phyloP scores from a whole-genome alignment of 2,113 vertebrate genomes.

The Malurus elegans region DNA sequence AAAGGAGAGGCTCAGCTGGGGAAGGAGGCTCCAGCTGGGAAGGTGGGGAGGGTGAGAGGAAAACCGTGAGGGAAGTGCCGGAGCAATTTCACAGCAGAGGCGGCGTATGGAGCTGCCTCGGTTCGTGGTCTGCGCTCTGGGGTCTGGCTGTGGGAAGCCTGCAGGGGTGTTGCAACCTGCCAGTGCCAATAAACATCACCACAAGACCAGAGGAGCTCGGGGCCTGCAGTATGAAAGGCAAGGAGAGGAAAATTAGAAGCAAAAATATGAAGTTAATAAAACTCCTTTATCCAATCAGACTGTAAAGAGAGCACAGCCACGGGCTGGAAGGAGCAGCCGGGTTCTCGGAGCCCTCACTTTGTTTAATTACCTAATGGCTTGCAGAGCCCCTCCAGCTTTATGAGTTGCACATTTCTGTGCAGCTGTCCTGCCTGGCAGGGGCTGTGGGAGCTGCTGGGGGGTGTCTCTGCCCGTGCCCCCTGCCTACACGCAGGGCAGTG shows the following conservation, averaged over 20 bases:
- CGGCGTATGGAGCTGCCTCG: conserved; percentile 24
- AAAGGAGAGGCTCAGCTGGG: neutral
- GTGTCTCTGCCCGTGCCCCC: neutral
- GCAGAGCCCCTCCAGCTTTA: conserved; percentile 64
- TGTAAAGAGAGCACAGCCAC: conserved; percentile 48
- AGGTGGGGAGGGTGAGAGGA: neutral
- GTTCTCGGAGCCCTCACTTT: conserved; percentile 49
- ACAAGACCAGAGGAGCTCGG: conserved; percentile 40
- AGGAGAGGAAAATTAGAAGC: conserved; percentile 69
- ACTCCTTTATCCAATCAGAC: conserved; percentile 73
- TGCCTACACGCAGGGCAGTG: neutral
- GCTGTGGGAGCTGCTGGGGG: neutral
- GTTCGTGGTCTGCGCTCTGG: conserved; percentile 55
- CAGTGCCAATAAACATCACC: conserved; percentile 68
- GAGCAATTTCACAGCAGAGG: conserved; percentile 57
- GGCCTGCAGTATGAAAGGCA: conserved; percentile 65
- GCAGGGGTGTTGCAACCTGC: conserved; percentile 64
- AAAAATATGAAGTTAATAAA: conserved; percentile 80
- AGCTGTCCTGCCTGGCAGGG: conserved; percentile 17
- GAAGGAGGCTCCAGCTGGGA: neutral
- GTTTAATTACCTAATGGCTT: conserved; percentile 72
- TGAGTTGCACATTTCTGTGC: conserved; percentile 63
- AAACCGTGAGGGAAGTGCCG: conserved; percentile 31
- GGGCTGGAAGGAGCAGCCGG: conserved; percentile 32
- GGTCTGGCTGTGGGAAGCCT: conserved; percentile 67